Conservation (phyloP, 1,140 invertebrate genomes). For the Drosophila lini region DNA sequence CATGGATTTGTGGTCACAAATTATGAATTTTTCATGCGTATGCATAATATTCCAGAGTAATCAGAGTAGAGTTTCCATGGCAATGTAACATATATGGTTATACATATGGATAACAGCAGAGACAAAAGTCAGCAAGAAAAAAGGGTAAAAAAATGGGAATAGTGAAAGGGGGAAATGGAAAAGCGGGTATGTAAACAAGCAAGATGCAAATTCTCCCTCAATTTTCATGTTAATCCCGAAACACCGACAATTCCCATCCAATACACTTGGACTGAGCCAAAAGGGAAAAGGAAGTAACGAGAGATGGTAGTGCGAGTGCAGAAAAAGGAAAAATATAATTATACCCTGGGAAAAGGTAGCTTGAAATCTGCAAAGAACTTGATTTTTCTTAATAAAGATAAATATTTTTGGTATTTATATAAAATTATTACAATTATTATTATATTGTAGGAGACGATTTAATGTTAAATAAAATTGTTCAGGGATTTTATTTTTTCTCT, state of each 20-base stretch:
- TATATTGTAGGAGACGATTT: no score
- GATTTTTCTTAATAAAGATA: neutral
- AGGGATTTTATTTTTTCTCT: no score
- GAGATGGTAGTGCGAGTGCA: neutral
- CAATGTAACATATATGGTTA: neutral
- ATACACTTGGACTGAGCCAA: slow-evolving; percentile 46
- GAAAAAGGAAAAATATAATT: slow-evolving; percentile 21
- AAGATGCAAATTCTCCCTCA: slow-evolving; percentile 66
- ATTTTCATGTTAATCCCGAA: slow-evolving; percentile 78
- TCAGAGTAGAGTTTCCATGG: slow-evolving; percentile 18
- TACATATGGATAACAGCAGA: slow-evolving; percentile 16
- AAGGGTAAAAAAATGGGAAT: neutral
- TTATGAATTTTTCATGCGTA: slow-evolving; percentile 33
- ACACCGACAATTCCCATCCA: slow-evolving; percentile 65
- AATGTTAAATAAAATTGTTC: neutral
- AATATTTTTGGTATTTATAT: neutral
- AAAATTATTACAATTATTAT: neutral
- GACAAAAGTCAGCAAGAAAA: slow-evolving; percentile 18
- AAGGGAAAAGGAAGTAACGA: slow-evolving; percentile 20
- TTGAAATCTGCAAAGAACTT: neutral
- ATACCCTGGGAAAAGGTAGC: slow-evolving; percentile 17
- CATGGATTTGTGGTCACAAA: slow-evolving; percentile 31
- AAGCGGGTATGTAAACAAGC: slow-evolving; percentile 51
- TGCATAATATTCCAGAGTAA: slow-evolving; percentile 40
- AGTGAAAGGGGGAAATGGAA: neutral